A percentile compares a stretch with the other conserved stretches of the same genome.
These are phyloP conservation scores for Hippasteria phrygiana DNA, from an alignment of 53 echinoderm and acorn worm genomes.

Conservation along the genomic window DNA sequence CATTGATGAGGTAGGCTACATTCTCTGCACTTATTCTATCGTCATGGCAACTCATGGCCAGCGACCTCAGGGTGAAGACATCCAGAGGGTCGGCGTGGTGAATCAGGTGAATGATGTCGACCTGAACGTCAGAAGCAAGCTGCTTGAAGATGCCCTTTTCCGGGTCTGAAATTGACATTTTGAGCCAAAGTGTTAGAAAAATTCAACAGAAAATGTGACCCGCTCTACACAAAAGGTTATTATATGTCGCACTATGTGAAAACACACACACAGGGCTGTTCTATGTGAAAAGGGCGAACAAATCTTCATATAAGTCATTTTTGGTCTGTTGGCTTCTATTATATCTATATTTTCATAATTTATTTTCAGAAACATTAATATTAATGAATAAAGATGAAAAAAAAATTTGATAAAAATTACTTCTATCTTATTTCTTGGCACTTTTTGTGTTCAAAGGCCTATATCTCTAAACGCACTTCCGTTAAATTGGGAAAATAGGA, in stretches of 20 bases:
- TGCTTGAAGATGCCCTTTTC: constrained; percentile 51
- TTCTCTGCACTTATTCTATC: constrained; percentile 46
- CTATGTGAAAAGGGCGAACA: too few species aligned
- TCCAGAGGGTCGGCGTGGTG: constrained; percentile 68
- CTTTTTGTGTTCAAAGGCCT: too few species aligned
- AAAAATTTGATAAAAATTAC: too few species aligned
- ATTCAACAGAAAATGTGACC: background rate
- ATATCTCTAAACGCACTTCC: too few species aligned
- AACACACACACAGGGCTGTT: too few species aligned
- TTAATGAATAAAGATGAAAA: too few species aligned
- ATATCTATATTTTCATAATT: too few species aligned
- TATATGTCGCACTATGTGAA: background rate
- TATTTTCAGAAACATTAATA: too few species aligned
- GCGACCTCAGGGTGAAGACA: constrained; percentile 46
- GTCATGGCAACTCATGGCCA: constrained; percentile 73
- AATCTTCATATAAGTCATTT: too few species aligned
- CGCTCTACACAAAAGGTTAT: background rate
- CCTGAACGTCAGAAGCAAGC: constrained; percentile 61
- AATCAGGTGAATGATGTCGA: constrained; percentile 76
- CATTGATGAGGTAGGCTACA: constrained; percentile 64
- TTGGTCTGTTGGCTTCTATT: too few species aligned
- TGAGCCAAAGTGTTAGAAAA: background rate
- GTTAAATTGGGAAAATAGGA: too few species aligned
- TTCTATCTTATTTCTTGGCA: too few species aligned
- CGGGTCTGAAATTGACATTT: constrained; percentile 50